Evolutionary conservation across 2,797 vertebrate genomes (phyloP).

Genomic region (Hypotaenidia okinawae): DNA sequence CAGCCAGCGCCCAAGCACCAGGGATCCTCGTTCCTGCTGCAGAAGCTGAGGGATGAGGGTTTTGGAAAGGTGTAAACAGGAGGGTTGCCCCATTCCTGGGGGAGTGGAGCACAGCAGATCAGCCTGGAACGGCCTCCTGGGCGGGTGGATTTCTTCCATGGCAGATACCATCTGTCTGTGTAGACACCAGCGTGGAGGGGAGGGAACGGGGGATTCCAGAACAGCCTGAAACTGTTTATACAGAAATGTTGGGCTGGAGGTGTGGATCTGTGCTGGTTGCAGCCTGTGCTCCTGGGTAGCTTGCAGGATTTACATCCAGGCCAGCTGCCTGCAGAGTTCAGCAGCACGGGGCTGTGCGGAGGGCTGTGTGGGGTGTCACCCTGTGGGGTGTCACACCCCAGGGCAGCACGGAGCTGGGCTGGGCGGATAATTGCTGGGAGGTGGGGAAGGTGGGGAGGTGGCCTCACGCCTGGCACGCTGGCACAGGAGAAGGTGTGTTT

Average conservation of each 20-base stretch:
- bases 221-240: not conserved
- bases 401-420: rapidly evolving
- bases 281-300: not conserved
- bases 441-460: not conserved
- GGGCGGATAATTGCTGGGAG: not conserved
- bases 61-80: not conserved
- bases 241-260: not conserved
- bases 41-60: not conserved
- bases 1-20: not conserved
- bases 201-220: constrained; percentile 7
- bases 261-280: not conserved
- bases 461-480: not conserved
- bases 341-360: rapidly evolving
- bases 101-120: not conserved
- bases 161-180: rapidly evolving
- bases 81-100: not conserved
- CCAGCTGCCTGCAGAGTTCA: not conserved
- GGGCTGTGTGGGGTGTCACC: not conserved
- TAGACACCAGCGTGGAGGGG: rapidly evolving
- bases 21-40: not conserved
- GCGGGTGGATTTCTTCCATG: not conserved
- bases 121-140: not conserved
- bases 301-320: not conserved
- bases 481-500: not conserved
- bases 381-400: rapidly evolving